Percentiles rank a stretch among this genome's conserved stretches.
These are phyloP conservation scores for Pentalonia nigronervosa DNA, from an alignment of 1,140 invertebrate genomes.

Conservation along the genomic window DNA sequence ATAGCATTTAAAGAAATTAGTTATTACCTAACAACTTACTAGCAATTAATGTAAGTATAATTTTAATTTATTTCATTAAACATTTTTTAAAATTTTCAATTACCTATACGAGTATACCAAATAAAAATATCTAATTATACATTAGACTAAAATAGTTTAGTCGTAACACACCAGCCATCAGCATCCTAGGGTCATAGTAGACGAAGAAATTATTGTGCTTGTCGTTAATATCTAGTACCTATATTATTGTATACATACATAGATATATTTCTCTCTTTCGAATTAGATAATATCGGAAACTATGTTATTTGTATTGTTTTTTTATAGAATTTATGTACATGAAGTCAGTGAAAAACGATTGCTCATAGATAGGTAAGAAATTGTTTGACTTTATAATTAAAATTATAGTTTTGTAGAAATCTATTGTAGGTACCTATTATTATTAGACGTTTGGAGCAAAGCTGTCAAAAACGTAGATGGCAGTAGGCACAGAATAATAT, in stretches of 20 bases:
- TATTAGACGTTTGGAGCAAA: neutral
- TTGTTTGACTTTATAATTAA: neutral
- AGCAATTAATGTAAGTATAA: neutral
- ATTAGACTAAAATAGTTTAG: neutral
- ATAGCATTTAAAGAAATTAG: neutral
- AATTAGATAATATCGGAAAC: neutral
- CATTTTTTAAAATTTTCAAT: neutral
- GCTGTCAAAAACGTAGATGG: neutral
- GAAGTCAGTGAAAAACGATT: neutral
- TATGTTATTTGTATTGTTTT: neutral
- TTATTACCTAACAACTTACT: neutral
- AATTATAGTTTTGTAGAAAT: neutral
- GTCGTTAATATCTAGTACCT: slow-evolving; percentile 35
- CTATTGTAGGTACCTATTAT: neutral
- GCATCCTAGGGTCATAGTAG: neutral
- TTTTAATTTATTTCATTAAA: neutral
- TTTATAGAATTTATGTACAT: neutral
- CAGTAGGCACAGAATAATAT: neutral
- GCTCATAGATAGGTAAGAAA: neutral
- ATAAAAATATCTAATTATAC: neutral
- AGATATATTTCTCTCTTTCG: neutral
- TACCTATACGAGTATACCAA: neutral
- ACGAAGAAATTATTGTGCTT: neutral
- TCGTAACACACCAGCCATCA: neutral
- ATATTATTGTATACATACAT: slow-evolving; percentile 37